These are phyloP conservation scores for Nematopogon swammerdamellus DNA, from an alignment of 2,888 invertebrate genomes.

Conservation along the genomic window DNA sequence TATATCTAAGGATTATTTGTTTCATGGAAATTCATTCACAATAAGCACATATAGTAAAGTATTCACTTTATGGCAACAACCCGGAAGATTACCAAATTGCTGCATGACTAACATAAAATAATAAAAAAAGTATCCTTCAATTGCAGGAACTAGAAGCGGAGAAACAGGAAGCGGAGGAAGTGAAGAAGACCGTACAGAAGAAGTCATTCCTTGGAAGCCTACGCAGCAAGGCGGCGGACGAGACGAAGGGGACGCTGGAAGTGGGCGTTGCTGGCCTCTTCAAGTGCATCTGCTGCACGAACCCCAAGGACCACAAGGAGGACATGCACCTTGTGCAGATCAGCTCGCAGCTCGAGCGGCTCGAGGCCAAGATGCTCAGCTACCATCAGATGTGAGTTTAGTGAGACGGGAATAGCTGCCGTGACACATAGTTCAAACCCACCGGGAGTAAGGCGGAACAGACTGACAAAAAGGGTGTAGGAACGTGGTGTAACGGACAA, in stretches of 20 bases:
- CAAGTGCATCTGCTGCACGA: conserved; percentile 84
- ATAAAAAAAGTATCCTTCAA: too few relatives aligned
- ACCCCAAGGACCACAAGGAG: conserved; percentile 82
- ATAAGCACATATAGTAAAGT: too few relatives aligned
- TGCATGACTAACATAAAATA: too few relatives aligned
- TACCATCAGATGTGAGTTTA: conserved; percentile 17
- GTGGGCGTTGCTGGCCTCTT: conserved; percentile 82
- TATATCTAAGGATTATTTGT: too few relatives aligned
- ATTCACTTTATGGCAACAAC: too few relatives aligned
- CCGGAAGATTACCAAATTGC: too few relatives aligned
- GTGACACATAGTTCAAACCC: too few relatives aligned
- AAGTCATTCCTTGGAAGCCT: conserved; percentile 75
- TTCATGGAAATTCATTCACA: too few relatives aligned
- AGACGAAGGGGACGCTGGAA: conserved; percentile 82
- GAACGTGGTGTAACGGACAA: too few relatives aligned
- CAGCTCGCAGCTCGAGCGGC: conserved; percentile 71
- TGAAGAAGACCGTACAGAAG: conserved; percentile 75
- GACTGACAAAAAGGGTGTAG: too few relatives aligned
- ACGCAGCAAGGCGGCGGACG: conserved; percentile 65
- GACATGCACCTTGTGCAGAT: conserved; percentile 80
- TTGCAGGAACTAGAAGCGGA: conserved; percentile 80
- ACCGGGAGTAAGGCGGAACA: too few relatives aligned
- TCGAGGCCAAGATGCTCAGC: conserved; percentile 71
- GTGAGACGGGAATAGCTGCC: too few relatives aligned
- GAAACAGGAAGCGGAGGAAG: conserved; percentile 74